Evolutionary conservation across 2,113 vertebrate genomes (phyloP).

Genomic region (Rhagologus leucostigma): DNA sequence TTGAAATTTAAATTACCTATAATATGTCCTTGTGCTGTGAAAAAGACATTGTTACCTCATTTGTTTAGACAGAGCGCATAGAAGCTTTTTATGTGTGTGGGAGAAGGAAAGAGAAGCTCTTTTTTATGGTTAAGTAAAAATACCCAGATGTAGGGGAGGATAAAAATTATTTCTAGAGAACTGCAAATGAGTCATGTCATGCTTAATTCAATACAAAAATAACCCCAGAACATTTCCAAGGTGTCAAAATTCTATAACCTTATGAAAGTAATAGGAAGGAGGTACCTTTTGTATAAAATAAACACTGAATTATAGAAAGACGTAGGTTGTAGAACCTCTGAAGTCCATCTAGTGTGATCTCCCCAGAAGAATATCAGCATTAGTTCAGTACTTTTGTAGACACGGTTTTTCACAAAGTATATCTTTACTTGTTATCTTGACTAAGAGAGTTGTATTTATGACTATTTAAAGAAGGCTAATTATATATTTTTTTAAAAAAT

Average conservation of each 20-base stretch:
- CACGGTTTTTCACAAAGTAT: background rate
- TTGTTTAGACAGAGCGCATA: slow-evolving; percentile 32
- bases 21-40: slow-evolving; percentile 18
- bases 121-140: slow-evolving; percentile 35
- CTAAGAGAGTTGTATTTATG: background rate
- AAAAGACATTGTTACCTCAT: slow-evolving; percentile 9
- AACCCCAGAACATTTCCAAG: slow-evolving; percentile 23
- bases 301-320: background rate
- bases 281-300: background rate
- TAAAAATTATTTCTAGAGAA: slow-evolving; percentile 50
- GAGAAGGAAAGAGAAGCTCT: slow-evolving; percentile 20
- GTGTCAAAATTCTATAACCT: background rate
- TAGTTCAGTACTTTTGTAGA: background rate
- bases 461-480: background rate
- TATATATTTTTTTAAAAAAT: background rate
- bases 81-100: slow-evolving; percentile 23
- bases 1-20: slow-evolving; percentile 40
- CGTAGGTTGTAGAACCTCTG: background rate
- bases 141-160: slow-evolving; percentile 40
- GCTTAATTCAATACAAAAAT: slow-evolving; percentile 42
- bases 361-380: background rate
- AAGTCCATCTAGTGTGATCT: background rate
- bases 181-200: slow-evolving; percentile 42
- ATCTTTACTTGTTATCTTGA: background rate
- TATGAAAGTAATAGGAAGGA: background rate